Evolutionary conservation across 2,113 vertebrate species (phyloP), one percentile per base, ranked within the genome.

Genomic region (Falco punctatus): DNA sequence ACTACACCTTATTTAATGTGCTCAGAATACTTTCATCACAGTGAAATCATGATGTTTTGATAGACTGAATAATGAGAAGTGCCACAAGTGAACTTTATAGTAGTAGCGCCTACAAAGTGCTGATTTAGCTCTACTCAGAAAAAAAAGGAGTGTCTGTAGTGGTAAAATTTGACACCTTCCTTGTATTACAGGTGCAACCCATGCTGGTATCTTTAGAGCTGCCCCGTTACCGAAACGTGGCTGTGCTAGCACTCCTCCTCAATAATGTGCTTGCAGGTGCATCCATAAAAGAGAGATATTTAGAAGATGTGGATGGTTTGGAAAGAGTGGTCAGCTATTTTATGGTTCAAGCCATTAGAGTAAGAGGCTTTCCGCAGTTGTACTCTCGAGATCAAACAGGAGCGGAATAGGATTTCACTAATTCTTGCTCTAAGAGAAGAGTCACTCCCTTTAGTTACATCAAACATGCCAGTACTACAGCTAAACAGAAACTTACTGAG

Each of bases 371-470:
- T 72, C 55, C 27, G 79, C 21, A 66, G 24, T 52, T 65, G 44
- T 27, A 13, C 17, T 51, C 48, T 33, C 51, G 79, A 85, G 48
- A 38, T 3, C 59, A 42, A 72, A 75, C 14, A 23, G 48, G 40
- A 92, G 66, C 0, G 3, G 35, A 27, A 22, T 0, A 70, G 42
- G 24, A 71, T 44, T 58, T 28, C 8, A 21, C 2, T 1, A 84
- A 61, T 27, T 88, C 61, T 81, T 74, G 24, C 51, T 87, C 19
- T 17, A 26, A 32, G 65, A 54, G 15, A 61, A 35, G 38, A 81
- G 32, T 51, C 22, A 33, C 32, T 58, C 20, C 38, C 35, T 51
- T 49, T 23, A 12, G 5, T 13, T 67, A 23, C 16, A 30, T 44
- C 44, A 54, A 18, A 80, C 13, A 14, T 48, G 4, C 9, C 51